A percentile compares a stretch with the other conserved stretches of the same genome.
Evolutionary conservation across 2,113 vertebrate genomes (phyloP).

Genomic region (Spea multiplicata): DNA sequence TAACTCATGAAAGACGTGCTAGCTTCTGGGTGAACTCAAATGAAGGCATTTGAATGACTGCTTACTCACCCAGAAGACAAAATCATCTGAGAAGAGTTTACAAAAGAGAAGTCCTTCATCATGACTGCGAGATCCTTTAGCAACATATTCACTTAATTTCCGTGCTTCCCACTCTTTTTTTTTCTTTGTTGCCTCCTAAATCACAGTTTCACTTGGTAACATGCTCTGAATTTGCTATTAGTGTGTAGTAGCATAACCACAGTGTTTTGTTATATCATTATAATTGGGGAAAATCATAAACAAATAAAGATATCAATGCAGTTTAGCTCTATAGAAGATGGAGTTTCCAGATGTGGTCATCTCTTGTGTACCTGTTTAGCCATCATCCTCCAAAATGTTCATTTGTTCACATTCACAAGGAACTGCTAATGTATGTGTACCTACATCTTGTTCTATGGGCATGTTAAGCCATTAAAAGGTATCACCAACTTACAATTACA

Average conservation of each 20-base stretch:
- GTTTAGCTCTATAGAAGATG: too few relatives aligned
- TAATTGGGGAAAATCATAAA: too few relatives aligned
- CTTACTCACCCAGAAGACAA: constrained; percentile 41
- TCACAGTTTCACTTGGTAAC: background rate
- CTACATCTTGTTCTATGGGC: too few relatives aligned
- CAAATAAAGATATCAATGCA: too few relatives aligned
- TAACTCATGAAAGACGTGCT: constrained; percentile 17
- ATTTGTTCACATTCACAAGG: too few relatives aligned
- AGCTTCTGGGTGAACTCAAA: constrained; percentile 28
- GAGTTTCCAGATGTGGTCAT: too few relatives aligned
- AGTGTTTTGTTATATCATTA: too few relatives aligned
- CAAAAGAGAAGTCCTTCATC: constrained; percentile 1
- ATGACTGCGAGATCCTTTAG: background rate
- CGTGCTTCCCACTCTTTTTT: background rate
- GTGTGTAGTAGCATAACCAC: background rate
- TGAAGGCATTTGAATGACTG: constrained; percentile 33
- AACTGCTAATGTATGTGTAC: too few relatives aligned
- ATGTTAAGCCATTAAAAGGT: too few relatives aligned
- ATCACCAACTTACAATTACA: too few relatives aligned
- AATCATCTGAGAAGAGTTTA: constrained; percentile 2
- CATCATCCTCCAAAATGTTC: too few relatives aligned
- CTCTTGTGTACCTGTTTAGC: too few relatives aligned
- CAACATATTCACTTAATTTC: constrained; percentile 7
- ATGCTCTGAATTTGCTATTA: background rate
- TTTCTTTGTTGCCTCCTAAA: background rate